A percentile compares a stretch with the other conserved stretches of the same genome.
Evolutionary conservation across 2,797 vertebrate genomes (phyloP).

Genomic region (Odontamblyopus rebecca): DNA sequence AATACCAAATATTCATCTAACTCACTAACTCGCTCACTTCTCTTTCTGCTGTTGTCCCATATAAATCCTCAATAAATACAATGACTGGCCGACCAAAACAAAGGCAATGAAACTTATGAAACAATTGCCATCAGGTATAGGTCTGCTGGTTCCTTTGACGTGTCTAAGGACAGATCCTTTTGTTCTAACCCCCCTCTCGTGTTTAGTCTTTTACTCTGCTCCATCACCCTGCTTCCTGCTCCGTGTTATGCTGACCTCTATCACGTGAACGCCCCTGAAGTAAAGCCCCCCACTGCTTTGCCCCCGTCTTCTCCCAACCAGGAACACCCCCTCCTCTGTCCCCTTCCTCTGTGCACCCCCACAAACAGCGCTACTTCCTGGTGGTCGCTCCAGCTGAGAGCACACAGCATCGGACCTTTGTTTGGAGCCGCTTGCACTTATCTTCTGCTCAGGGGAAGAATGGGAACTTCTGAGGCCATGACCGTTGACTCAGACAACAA

Average conservation of each 20-base stretch:
- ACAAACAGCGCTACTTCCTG: slow-evolving; percentile 31
- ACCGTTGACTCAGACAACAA: neutral
- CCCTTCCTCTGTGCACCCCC: slow-evolving; percentile 3
- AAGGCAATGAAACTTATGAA: too few species aligned
- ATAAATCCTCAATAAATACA: too few species aligned
- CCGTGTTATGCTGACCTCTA: slow-evolving; percentile 44
- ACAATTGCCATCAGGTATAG: too few species aligned
- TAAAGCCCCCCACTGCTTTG: slow-evolving; percentile 37
- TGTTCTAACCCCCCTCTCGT: slow-evolving; percentile 28
- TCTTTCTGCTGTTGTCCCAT: too few species aligned
- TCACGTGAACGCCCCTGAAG: slow-evolving; percentile 45
- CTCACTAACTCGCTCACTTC: too few species aligned
- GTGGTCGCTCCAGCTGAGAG: slow-evolving; percentile 51
- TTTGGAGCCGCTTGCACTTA: slow-evolving; percentile 27
- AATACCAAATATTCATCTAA: too few species aligned
- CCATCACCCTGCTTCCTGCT: slow-evolving; percentile 49
- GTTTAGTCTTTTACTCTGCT: slow-evolving; percentile 43
- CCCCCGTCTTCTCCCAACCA: slow-evolving; percentile 18
- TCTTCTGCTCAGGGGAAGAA: neutral
- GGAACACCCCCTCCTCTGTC: slow-evolving; percentile 34
- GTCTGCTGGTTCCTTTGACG: slow-evolving; percentile 4
- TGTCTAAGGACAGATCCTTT: slow-evolving; percentile 41
- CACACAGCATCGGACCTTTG: slow-evolving; percentile 42
- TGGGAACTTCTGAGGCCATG: neutral
- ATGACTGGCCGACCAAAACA: too few species aligned